Evolutionary conservation across 2,113 vertebrate genomes (phyloP).

Genomic region (Apeltes quadracus): DNA sequence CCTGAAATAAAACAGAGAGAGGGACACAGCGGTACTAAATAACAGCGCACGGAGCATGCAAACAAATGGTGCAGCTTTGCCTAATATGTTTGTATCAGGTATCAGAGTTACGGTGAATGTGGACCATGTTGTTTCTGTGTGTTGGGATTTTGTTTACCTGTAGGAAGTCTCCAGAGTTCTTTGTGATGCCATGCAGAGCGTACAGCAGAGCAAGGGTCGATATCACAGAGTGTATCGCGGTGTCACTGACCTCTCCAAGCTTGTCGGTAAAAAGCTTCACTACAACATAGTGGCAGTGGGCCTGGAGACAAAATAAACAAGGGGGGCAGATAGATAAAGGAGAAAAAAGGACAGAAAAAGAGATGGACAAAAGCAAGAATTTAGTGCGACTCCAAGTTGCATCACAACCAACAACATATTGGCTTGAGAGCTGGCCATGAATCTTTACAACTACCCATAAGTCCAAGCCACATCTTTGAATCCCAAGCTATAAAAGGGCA

Average conservation of each 20-base stretch:
- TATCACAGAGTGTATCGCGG: slow-evolving; percentile 82
- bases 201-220: slow-evolving; percentile 89
- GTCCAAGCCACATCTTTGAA: not conserved
- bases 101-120: not conserved
- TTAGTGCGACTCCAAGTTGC: not conserved
- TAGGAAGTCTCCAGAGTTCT: slow-evolving; percentile 90
- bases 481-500: not conserved
- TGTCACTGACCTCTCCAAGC: slow-evolving; percentile 83
- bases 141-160: slow-evolving; percentile 78
- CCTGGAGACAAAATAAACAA: slow-evolving; percentile 73
- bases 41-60: not conserved
- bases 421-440: not conserved
- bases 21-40: not conserved
- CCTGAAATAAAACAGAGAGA: slow-evolving; percentile 73
- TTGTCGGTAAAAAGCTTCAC: slow-evolving; percentile 91
- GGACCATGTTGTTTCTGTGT: not conserved
- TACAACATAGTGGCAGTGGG: slow-evolving; percentile 94
- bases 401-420: not conserved
- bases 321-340: not conserved
- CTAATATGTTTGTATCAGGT: not conserved
- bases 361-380: not conserved
- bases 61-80: not conserved
- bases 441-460: not conserved
- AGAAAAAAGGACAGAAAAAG: not conserved
- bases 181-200: slow-evolving; percentile 86